Percentiles rank a stretch among this genome's conserved stretches.
Conservation (phyloP, 2,797 vertebrate species). For the Octomys mimax region DNA sequence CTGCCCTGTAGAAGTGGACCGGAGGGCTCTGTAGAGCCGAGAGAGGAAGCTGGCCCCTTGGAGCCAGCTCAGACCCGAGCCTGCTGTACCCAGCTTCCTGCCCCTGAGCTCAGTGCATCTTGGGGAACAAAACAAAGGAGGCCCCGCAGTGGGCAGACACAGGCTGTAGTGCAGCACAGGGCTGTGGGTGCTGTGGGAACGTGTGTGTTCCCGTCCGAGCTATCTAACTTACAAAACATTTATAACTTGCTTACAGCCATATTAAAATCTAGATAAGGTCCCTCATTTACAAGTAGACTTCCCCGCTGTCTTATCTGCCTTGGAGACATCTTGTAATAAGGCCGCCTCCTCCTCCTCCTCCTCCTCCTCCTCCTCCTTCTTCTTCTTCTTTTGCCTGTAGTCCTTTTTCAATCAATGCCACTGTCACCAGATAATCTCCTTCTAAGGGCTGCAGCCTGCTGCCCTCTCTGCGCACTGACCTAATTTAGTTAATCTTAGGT, state of each 20-base stretch:
- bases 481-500: conserved; percentile 70
- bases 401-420: conserved; percentile 68
- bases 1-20: conserved; percentile 71
- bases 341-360: background rate
- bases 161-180: conserved; percentile 1
- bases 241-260: conserved; percentile 72
- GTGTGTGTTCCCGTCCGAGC: conserved; percentile 50
- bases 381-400: conserved; percentile 18
- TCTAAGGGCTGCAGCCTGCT: conserved; percentile 50
- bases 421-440: conserved; percentile 57
- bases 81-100: background rate
- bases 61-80: too few relatives aligned
- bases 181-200: conserved; percentile 38
- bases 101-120: background rate
- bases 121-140: conserved; percentile 21
- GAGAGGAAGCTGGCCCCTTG: background rate
- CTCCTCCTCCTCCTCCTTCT: too few relatives aligned
- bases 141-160: background rate
- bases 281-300: conserved; percentile 59
- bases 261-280: conserved; percentile 76
- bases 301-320: conserved; percentile 65
- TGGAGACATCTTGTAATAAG: conserved; percentile 73
- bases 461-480: conserved; percentile 14
- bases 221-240: conserved; percentile 70
- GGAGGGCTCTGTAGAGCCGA: accelerated